Evolutionary conservation across 2,113 vertebrate genomes (phyloP), one percentile per base, ranked within the genome.

Genomic region (Euleptes europaea): DNA sequence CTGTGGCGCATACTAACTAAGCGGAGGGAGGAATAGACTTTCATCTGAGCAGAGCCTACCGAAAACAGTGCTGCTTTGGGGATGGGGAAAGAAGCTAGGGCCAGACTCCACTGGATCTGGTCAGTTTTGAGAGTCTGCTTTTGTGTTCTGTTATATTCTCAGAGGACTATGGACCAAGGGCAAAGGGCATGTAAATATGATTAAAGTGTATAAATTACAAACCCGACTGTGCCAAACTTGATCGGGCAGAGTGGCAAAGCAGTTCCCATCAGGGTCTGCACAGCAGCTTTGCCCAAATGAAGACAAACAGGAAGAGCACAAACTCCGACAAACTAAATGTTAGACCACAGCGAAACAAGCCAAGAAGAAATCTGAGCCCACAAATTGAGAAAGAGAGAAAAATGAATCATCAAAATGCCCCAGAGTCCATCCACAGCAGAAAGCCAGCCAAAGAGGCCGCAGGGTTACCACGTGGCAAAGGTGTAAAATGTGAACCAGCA

Each of bases 1-100:
- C 90, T 44, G 51, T 66, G 91, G 84, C 85, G 73, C 83, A 90
- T 88, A 69, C 72, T 88, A 91, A 91, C 9, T 0, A 94, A 93
- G 89, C 13, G 80, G 88, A 73, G 89, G 28, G 42, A 6, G 42
- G 42, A 74, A 26, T 26, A 47, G 42, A 5, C 69, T 54, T 54
- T 76, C 47, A 54, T 54, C 31, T 23, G 9, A 4, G 63, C 26
- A 42, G 87, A 6, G 57, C 80, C 2, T 83, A 44, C 35, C 2
- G 51, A 21, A 72, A 40, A 23, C 40, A 28, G 31, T 35, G 47
- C 4, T 28, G 19, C 49, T 21, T 49, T 19, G 67, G 9, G n/a
- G 12, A 63, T 2, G 23, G 38, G 35, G 38, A 13, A 1, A 12
- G 38, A 17, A 38, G 26, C 54, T 40, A 26, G 9, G 3, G 3